Percentiles rank a stretch among this genome's conserved stretches.
These are phyloP conservation scores for Agrochola litura DNA, from an alignment of 2,888 invertebrate genomes.

Conservation along the genomic window DNA sequence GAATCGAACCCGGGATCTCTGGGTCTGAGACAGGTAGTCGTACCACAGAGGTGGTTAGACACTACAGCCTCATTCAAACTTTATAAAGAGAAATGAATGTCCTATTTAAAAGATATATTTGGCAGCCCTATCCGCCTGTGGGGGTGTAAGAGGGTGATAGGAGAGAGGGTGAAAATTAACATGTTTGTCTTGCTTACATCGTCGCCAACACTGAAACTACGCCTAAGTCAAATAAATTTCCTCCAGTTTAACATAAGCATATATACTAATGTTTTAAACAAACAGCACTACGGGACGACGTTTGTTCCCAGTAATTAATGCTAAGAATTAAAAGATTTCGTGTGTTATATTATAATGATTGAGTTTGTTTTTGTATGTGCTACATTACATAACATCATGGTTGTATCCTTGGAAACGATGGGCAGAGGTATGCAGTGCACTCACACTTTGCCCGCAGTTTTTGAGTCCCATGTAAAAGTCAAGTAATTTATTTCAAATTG, in stretches of 20 bases:
- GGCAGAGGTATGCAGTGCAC: background rate
- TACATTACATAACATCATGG: background rate
- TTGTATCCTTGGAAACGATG: too few relatives aligned
- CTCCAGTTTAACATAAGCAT: conserved; percentile 86
- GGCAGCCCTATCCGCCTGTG: conserved; percentile 62
- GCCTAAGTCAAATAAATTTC: conserved; percentile 89
- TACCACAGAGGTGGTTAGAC: too few relatives aligned
- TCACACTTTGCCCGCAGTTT: background rate
- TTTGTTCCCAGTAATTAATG: conserved; percentile 83
- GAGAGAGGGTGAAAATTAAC: conserved; percentile 85
- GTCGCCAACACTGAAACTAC: conserved; percentile 88
- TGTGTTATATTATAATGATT: conserved; percentile 72
- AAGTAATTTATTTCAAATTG: too few relatives aligned
- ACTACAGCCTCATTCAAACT: conserved; percentile 26
- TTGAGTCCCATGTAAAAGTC: background rate
- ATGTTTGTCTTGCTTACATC: conserved; percentile 90
- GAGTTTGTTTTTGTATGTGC: conserved; percentile 60
- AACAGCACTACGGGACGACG: conserved; percentile 75
- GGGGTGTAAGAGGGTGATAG: conserved; percentile 62
- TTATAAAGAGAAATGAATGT: conserved; percentile 38
- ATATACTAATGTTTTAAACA: conserved; percentile 85
- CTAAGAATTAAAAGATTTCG: conserved; percentile 86
- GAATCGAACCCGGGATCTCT: too few relatives aligned
- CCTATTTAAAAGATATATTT: conserved; percentile 39
- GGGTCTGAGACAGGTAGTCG: too few relatives aligned